Evolutionary conservation across 2,888 invertebrate species (phyloP).

Genomic region (Ceramica pisi): DNA sequence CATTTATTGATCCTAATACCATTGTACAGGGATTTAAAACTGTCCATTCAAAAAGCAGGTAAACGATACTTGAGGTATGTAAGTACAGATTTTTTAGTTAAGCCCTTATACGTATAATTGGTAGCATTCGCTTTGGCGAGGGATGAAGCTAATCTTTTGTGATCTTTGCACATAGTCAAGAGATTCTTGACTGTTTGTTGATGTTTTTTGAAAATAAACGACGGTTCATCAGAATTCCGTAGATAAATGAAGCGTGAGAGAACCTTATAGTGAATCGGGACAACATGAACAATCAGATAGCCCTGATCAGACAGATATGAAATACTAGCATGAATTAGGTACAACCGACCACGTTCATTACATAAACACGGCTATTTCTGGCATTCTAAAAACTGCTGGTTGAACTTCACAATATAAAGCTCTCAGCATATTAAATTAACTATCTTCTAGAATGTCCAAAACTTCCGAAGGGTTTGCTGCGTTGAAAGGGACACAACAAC

Average conservation of each 20-base stretch:
- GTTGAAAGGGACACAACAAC: neutral
- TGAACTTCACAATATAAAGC: neutral
- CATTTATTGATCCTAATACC: conserved; percentile 80
- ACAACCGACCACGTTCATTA: neutral
- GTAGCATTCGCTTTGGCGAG: conserved; percentile 78
- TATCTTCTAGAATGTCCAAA: neutral
- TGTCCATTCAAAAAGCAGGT: conserved; percentile 84
- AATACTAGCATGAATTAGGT: neutral
- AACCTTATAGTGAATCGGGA: neutral
- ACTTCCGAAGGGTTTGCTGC: neutral
- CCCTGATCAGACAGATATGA: neutral
- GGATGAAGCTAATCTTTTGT: conserved; percentile 79
- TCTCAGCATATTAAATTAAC: neutral
- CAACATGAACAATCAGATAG: neutral
- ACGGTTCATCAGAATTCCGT: conserved; percentile 11
- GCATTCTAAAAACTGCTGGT: neutral
- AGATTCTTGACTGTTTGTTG: conserved; percentile 62
- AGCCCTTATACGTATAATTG: conserved; percentile 75
- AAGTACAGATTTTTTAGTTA: conserved; percentile 73
- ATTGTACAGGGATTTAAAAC: conserved; percentile 83
- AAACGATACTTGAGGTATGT: conserved; percentile 78
- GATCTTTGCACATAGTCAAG: conserved; percentile 66
- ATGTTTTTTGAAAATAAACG: conserved; percentile 45
- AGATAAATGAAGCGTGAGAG: conserved; percentile 19
- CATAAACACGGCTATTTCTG: neutral